phyloP scores from a whole-genome alignment of 1,140 invertebrate genomes.

The Melipona quadrifasciata region DNA sequence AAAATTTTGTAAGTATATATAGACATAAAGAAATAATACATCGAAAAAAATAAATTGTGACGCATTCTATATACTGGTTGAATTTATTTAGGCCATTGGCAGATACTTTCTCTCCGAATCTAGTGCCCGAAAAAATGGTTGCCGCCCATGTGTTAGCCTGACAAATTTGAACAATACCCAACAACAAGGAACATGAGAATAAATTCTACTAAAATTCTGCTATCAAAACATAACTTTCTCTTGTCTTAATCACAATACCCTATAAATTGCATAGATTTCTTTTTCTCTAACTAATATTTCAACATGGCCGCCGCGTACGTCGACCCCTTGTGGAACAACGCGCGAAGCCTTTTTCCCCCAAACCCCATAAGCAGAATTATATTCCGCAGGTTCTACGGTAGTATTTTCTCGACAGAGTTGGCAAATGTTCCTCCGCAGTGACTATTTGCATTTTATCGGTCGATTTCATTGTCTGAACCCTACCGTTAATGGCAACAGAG shows the following conservation, averaged over 20 bases:
- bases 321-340: neutral
- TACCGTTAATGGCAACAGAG: constrained; percentile 54
- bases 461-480: constrained; percentile 47
- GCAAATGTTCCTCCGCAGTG: neutral
- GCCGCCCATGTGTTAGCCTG: neutral
- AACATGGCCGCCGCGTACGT: neutral
- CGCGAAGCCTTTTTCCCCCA: neutral
- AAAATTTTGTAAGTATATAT: neutral
- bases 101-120: constrained; percentile 11
- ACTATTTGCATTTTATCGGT: constrained; percentile 64
- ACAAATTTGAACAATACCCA: neutral
- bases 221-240: neutral
- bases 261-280: neutral
- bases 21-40: neutral
- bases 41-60: neutral
- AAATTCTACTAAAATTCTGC: neutral
- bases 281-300: neutral
- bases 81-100: constrained; percentile 17
- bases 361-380: neutral
- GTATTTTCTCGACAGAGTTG: too few species aligned
- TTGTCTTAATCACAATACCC: neutral
- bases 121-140: neutral
- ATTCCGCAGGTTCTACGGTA: neutral
- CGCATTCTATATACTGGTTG: neutral
- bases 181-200: neutral